Evolutionary conservation across 2,797 vertebrate species (phyloP).

Genomic region (Chloroceryle amazona): DNA sequence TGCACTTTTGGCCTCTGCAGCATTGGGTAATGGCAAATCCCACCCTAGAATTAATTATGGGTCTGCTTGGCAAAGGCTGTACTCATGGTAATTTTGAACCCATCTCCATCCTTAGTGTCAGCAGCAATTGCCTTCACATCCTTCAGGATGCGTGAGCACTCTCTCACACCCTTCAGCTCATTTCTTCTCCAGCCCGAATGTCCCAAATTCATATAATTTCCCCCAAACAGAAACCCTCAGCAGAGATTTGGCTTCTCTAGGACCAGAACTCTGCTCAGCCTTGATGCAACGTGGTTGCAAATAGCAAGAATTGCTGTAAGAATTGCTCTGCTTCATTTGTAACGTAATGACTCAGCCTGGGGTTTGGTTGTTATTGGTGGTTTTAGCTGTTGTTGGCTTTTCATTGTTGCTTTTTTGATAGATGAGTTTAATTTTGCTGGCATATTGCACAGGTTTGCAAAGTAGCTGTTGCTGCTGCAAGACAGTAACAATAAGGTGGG

Average conservation of each 20-base stretch:
- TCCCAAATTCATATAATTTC: not conserved
- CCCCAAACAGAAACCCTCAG: not conserved
- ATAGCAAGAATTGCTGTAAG: not conserved
- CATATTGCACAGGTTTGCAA: constrained; percentile 35
- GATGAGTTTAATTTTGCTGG: constrained; percentile 67
- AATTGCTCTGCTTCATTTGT: constrained; percentile 7
- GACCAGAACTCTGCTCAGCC: not conserved
- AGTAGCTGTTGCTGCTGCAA: constrained; percentile 17
- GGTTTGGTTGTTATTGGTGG: constrained; percentile 48
- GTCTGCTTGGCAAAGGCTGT: not conserved
- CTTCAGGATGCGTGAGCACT: fast-evolving
- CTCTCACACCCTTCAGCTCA: not conserved
- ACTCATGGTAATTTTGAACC: not conserved
- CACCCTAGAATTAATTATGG: fast-evolving
- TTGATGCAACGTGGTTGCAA: fast-evolving
- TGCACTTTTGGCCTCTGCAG: not conserved
- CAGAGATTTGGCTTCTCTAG: not conserved
- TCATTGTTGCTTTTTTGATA: constrained; percentile 41
- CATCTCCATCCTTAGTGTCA: not conserved
- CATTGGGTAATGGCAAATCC: not conserved
- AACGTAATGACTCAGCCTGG: not conserved
- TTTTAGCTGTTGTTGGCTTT: constrained; percentile 32
- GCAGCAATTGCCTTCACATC: not conserved
- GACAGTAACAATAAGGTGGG: not conserved
- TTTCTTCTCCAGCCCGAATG: not conserved